Conservation (phyloP, 2,888 invertebrate genomes). For the Tipula confusa region DNA sequence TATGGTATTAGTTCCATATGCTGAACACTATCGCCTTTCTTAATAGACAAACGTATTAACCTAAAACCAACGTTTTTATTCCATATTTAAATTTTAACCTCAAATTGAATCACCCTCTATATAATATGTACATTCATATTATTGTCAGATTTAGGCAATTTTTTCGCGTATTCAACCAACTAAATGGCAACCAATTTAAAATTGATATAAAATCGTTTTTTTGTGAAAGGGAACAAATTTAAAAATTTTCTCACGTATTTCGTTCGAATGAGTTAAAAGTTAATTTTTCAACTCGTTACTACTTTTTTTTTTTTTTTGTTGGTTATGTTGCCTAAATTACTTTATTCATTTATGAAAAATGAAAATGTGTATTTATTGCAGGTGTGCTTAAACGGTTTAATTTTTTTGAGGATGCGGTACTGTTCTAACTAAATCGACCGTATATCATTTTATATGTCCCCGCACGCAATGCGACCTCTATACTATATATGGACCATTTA, state of each 20-base stretch:
- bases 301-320: neutral
- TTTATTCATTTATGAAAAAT: neutral
- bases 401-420: no score
- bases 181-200: neutral
- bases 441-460: neutral
- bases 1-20: no score
- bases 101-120: no score
- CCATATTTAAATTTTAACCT: no score
- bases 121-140: neutral
- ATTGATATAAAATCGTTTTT: no score
- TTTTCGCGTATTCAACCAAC: neutral
- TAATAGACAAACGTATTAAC: no score
- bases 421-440: neutral
- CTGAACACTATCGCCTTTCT: no score
- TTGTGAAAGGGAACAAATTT: neutral
- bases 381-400: neutral
- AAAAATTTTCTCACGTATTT: neutral
- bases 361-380: neutral
- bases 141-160: slow-evolving; percentile 3
- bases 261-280: slow-evolving; percentile 13
- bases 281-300: neutral
- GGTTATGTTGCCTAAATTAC: slow-evolving; percentile 9
- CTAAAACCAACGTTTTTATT: no score
- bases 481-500: neutral
- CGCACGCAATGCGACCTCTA: neutral